Evolutionary conservation across 2,113 vertebrate species (phyloP), one percentile per base, ranked within the genome.

Genomic region (Pleuronectes platessa): DNA sequence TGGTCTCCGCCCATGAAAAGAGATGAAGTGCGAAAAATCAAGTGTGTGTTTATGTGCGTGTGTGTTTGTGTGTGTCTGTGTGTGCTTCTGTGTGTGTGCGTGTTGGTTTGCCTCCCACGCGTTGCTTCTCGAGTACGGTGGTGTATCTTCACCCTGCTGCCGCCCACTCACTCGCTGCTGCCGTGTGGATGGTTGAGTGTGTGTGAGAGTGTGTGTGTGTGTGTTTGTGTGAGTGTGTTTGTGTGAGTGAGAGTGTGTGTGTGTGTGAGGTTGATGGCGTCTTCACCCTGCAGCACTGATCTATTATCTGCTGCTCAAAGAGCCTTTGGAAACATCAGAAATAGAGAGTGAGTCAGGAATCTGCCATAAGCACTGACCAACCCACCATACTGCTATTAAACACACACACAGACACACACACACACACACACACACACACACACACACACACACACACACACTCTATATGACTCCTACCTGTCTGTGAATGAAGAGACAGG

Each of bases 91-190:
- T 7, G 27, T 31, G 31, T 31, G 31, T 31, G 73, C 61, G 62
- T 61, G 35, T 58, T 65, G 62, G 61, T 55, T 23, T 27, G 23
- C 86, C 74, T 81, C 88, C 88, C 82, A 86, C 90, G 71, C 81
- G 53, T 47, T 61, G 86, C 77, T 86, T 63, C 70, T 85, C 26
- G 4, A 78, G 72, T 62, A 74, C 31, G 81, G 71, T 73, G 69
- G 84, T 82, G 84, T 77, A 71, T 87, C 69, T 87, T 87, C 87
- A 80, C 78, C 58, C 79, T 74, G 74, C 81, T 53, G 73, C 79
- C 74, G 53, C 89, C 82, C 75, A 85, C 88, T 21, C 78, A 47
- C 61, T n/a, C 64, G 5, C 51, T 55, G 59, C 59, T 68, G 73
- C 58, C 54, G 23, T 62, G 77, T 60, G 71, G 15, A 47, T 66